A percentile compares a stretch with the other conserved stretches of the same genome.
Conservation (phyloP, 2,797 vertebrate species). For the Manis crassicaudata region DNA sequence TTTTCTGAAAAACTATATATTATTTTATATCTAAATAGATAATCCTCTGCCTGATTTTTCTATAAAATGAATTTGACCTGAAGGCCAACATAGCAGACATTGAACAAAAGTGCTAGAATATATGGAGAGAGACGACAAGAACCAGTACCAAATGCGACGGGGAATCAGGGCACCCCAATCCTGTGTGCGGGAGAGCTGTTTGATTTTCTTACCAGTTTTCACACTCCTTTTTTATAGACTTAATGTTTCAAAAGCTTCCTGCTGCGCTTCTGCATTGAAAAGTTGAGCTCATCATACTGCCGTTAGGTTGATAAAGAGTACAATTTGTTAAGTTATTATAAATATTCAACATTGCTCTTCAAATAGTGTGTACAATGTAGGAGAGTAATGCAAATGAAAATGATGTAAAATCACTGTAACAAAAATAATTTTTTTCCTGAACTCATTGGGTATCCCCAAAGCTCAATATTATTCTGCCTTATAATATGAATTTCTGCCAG, state of each 20-base stretch:
- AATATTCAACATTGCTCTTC: not conserved
- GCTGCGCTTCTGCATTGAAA: not conserved
- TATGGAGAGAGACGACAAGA: not conserved
- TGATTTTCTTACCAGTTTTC: not conserved
- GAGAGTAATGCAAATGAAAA: not conserved
- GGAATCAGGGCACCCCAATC: not conserved
- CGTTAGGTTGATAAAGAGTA: not conserved
- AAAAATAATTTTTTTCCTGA: not conserved
- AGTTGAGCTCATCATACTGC: not conserved
- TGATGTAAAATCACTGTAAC: not conserved
- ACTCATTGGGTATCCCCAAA: not conserved
- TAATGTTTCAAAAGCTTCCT: not conserved
- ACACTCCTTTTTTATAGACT: not conserved
- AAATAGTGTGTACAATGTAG: not conserved
- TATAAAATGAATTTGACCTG: not conserved
- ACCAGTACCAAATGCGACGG: not conserved
- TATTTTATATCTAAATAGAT: not conserved
- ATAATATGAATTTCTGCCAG: not conserved
- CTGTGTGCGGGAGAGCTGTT: not conserved
- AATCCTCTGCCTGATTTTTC: not conserved
- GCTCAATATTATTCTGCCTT: not conserved
- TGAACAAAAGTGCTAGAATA: not conserved
- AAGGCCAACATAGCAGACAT: not conserved
- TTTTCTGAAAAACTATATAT: not conserved
- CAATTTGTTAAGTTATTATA: constrained; percentile 31